Percentiles rank a stretch among this genome's conserved stretches.
phyloP scores from a whole-genome alignment of 2,888 invertebrate species.

The Mesorhabditis spiculigera region DNA sequence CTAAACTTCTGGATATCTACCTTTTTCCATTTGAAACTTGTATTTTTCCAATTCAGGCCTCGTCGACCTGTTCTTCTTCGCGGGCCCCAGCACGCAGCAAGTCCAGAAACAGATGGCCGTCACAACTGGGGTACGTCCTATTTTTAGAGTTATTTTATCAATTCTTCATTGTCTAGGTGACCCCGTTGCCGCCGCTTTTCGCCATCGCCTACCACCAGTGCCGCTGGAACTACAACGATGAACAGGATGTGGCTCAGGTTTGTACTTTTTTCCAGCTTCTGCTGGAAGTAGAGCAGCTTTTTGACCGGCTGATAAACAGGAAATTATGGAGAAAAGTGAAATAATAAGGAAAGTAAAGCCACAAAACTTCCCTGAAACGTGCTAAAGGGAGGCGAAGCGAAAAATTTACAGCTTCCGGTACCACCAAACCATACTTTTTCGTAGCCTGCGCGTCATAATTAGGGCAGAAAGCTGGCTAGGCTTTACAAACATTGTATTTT shows the following conservation, averaged over 20 bases:
- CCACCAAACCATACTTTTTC: no score
- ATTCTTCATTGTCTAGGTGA: constrained; percentile 60
- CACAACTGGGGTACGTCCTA: constrained; percentile 73
- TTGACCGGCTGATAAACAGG: no score
- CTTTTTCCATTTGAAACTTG: neutral
- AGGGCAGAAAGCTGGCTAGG: no score
- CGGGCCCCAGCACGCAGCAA: constrained; percentile 78
- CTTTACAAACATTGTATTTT: neutral
- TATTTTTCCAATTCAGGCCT: constrained; percentile 60
- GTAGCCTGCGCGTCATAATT: no score
- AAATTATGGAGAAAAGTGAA: no score
- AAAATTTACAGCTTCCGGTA: no score
- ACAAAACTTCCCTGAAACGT: no score
- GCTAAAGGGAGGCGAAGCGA: no score
- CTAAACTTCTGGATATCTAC: no score
- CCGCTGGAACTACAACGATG: constrained; percentile 98
- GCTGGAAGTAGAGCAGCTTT: no score
- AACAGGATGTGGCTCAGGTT: constrained; percentile 81
- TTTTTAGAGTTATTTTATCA: neutral
- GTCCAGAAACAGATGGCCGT: constrained; percentile 87
- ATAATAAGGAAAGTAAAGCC: no score
- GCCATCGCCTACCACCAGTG: constrained; percentile 91
- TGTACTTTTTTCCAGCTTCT: constrained; percentile 22
- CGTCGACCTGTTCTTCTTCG: constrained; percentile 83
- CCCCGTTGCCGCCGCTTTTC: constrained; percentile 65